Base-by-base conservation (phyloP, 2,888 invertebrate genomes). In the Amaurobius ferox region DNA sequence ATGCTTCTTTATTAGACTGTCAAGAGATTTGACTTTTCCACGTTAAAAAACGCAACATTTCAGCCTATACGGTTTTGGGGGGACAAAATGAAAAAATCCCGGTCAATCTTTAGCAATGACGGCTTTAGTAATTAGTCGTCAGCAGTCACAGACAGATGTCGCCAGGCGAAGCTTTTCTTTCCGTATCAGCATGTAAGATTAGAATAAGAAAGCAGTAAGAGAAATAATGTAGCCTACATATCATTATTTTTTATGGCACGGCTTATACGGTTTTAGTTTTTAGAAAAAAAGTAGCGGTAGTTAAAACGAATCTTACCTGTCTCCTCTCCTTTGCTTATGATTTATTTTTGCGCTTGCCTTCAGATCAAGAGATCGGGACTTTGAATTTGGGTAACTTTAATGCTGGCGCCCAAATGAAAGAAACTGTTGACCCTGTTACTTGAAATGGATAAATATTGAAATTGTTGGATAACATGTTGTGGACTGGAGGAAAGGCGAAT, bases 1-100 rank as follows among this genome's bases (percentile, higher is more conserved):
- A 68, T 68, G 68, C 77, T 76, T 71, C 78, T 71, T 79, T 79
- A 79, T 79, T 79, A 70, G 62, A 62, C 71, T 79, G 79, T 79
- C 79, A 79, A 71, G 62, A 66, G 71, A 44, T 71, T 71, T 71
- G 64, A 79, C 79, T 79, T 61, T 64, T 62, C 68, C 61, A 70
- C 79, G 23, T 62, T 71, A 72, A 79, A 79, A 71, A 79, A 79
- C 29, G 35, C n/a, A 77, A 68, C 67, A 68, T 48, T 76, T 76
- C 67, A 67, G 67, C 48, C 44, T 67, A 29, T 55, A 67, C 35
- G 67, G 55, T 35, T 77, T 40, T 68, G n/a, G 32, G 55, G 3
- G 66, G 68, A 68, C 68, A 68, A 68, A 77, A 79, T 64, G 64
- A 71, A 78, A 78, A 66, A 66, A 66, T n/a, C 32, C 9, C 64